Conservation (phyloP, 2,113 vertebrate species). For the Stegostoma tigrinum region DNA sequence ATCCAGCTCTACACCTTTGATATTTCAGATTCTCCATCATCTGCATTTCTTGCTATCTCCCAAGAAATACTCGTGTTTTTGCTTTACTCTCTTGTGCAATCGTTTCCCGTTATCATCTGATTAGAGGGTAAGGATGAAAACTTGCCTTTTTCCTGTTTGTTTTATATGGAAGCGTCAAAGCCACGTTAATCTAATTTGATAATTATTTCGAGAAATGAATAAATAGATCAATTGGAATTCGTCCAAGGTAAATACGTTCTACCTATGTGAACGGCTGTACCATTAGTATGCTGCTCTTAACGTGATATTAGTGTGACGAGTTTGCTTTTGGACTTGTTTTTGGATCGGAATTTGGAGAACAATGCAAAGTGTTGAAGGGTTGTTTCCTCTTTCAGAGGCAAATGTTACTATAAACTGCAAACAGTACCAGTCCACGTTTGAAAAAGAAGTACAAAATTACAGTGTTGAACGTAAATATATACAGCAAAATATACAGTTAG, state of each 20-base stretch:
- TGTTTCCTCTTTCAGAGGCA: not conserved
- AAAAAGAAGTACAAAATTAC: not conserved
- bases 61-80: not conserved
- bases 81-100: not conserved
- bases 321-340: not conserved
- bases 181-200: not conserved
- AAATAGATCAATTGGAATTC: not conserved
- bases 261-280: not conserved
- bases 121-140: not conserved
- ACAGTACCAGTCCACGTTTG: not conserved
- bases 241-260: not conserved
- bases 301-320: not conserved
- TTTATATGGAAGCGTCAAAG: not conserved
- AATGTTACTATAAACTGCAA: not conserved
- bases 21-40: too few relatives aligned
- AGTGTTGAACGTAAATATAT: not conserved
- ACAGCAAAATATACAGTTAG: conserved; percentile 13
- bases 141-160: not conserved
- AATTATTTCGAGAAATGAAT: not conserved
- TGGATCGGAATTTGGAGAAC: not conserved
- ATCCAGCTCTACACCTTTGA: too few relatives aligned
- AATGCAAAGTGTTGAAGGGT: not conserved
- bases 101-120: not conserved
- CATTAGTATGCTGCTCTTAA: not conserved
- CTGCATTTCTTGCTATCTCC: too few relatives aligned